phyloP scores from a whole-genome alignment of 2,888 invertebrate genomes.

The Pinctada fucata region DNA sequence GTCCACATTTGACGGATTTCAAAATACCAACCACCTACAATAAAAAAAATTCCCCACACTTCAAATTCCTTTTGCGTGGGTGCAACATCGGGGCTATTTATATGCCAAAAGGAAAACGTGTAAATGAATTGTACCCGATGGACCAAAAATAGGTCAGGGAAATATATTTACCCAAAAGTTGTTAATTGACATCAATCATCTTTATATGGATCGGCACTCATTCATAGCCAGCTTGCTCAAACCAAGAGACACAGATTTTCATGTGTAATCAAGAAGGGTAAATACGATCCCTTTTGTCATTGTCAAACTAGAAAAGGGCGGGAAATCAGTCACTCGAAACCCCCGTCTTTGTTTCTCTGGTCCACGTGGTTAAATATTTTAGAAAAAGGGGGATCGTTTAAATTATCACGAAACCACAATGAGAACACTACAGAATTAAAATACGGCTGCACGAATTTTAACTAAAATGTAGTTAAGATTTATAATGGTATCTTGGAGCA shows the following conservation, averaged over 20 bases:
- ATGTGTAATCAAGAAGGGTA: background rate
- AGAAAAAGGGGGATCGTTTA: too few species aligned
- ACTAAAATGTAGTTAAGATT: too few species aligned
- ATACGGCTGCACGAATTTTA: too few species aligned
- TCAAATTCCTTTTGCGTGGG: too few species aligned
- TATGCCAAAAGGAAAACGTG: background rate
- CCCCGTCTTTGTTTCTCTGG: background rate
- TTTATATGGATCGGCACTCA: background rate
- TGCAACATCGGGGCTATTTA: background rate
- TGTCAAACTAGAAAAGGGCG: background rate
- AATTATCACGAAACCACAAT: too few species aligned
- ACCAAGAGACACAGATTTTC: background rate
- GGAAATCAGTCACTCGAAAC: background rate
- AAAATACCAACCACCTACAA: too few species aligned
- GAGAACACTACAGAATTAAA: too few species aligned
- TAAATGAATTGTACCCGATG: background rate
- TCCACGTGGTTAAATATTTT: too few species aligned
- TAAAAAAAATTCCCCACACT: too few species aligned
- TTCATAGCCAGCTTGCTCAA: background rate
- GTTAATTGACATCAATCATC: background rate
- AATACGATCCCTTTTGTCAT: background rate
- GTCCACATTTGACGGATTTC: too few species aligned
- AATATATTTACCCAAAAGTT: background rate
- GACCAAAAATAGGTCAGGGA: background rate
- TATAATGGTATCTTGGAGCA: too few species aligned